phyloP scores from a whole-genome alignment of 1,140 invertebrate species.

The Hirudo medicinalis region DNA sequence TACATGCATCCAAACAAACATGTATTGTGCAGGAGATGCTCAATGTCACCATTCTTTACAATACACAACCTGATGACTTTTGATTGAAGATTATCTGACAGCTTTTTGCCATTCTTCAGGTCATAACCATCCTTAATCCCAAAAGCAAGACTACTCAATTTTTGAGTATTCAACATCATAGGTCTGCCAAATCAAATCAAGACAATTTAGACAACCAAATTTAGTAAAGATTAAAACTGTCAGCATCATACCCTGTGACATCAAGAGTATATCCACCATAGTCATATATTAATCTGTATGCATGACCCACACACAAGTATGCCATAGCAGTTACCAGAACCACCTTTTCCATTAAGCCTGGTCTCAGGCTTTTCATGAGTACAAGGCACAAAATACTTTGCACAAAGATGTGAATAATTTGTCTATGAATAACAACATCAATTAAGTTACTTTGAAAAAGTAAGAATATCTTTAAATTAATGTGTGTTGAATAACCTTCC shows the following conservation, averaged over 20 bases:
- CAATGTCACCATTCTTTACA: not conserved
- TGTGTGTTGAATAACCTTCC: constrained; percentile 28
- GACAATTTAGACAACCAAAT: not conserved
- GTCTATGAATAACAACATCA: not conserved
- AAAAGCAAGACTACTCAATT: constrained; percentile 81
- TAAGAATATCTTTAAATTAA: not conserved
- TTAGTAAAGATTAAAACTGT: not conserved
- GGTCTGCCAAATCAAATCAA: constrained; percentile 46
- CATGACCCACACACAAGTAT: constrained; percentile 70
- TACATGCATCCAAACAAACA: not conserved
- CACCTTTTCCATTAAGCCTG: constrained; percentile 26
- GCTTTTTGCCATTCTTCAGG: constrained; percentile 47
- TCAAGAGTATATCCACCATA: constrained; percentile 77
- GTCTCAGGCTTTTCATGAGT: constrained; percentile 29
- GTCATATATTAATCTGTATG: constrained; percentile 71
- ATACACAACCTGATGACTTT: constrained; percentile 51
- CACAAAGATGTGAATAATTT: not conserved
- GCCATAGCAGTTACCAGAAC: constrained; percentile 48
- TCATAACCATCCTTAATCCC: constrained; percentile 69
- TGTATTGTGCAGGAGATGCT: too few relatives aligned
- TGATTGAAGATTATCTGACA: constrained; percentile 55
- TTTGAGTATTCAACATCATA: constrained; percentile 93
- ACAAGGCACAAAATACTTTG: constrained; percentile 14
- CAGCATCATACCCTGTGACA: constrained; percentile 57
- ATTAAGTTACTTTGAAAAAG: not conserved